Conservation (phyloP, 2,113 vertebrate genomes). For the Lates calcarifer region DNA sequence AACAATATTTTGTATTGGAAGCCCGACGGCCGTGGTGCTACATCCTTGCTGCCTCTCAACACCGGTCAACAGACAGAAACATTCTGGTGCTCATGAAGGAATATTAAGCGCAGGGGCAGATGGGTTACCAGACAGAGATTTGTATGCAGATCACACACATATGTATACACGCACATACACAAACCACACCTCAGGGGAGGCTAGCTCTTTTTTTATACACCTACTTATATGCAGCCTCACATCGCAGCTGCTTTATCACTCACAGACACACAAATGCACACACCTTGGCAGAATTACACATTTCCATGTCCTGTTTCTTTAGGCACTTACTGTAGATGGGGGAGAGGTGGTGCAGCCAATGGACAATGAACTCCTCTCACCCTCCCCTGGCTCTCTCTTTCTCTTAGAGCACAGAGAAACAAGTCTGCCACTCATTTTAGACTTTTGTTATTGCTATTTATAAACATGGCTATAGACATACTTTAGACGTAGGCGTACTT, state of each 20-base stretch:
- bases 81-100: slow-evolving; percentile 14
- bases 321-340: slow-evolving; percentile 58
- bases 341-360: slow-evolving; percentile 46
- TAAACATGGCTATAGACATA: background rate
- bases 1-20: slow-evolving; percentile 44
- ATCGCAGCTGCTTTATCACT: slow-evolving; percentile 27
- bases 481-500: no score
- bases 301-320: slow-evolving; percentile 63
- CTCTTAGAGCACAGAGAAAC: slow-evolving; percentile 17
- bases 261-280: slow-evolving; percentile 18
- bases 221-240: slow-evolving; percentile 55
- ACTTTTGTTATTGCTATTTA: background rate
- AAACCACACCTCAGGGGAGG: slow-evolving; percentile 47
- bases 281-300: slow-evolving; percentile 44
- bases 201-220: slow-evolving; percentile 55
- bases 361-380: slow-evolving; percentile 48
- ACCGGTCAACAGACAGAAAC: slow-evolving; percentile 46
- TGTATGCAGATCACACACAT: slow-evolving; percentile 51
- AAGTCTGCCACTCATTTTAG: background rate
- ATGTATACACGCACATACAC: slow-evolving; percentile 29
- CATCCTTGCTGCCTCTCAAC: slow-evolving; percentile 27
- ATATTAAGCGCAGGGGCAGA: slow-evolving; percentile 55
- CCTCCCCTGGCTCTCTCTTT: slow-evolving; percentile 8
- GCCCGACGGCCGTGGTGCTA: slow-evolving; percentile 42
- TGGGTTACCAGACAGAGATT: slow-evolving; percentile 52